These are phyloP conservation scores for Agrotis puta DNA, from an alignment of 2,888 invertebrate species.

Conservation along the genomic window DNA sequence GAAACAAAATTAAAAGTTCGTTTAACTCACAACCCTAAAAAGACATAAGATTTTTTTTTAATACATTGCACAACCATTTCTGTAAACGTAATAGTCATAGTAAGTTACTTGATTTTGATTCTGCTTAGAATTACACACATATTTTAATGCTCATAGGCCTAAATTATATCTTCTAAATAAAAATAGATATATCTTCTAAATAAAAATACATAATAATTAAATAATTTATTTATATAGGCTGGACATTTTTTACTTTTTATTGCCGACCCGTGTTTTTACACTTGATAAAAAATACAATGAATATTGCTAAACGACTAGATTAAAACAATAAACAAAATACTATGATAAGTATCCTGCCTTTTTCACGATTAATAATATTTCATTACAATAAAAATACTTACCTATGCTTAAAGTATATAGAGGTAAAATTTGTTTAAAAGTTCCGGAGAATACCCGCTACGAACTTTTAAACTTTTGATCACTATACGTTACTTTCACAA, in stretches of 20 bases:
- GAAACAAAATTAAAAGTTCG: neutral
- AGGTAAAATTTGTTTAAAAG: too few species aligned
- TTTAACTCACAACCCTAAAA: slow-evolving; percentile 10
- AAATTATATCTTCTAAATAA: too few species aligned
- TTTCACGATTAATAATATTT: neutral
- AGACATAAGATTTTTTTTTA: neutral
- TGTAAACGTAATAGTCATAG: neutral
- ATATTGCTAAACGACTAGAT: slow-evolving; percentile 1
- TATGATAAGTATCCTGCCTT: neutral
- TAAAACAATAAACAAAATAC: neutral
- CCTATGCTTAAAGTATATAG: too few species aligned
- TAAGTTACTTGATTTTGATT: neutral
- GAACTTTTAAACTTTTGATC: too few species aligned
- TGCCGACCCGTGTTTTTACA: neutral
- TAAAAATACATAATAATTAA: too few species aligned
- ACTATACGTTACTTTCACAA: too few species aligned
- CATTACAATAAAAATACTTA: too few species aligned
- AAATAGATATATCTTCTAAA: too few species aligned
- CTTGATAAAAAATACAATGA: neutral
- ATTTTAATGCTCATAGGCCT: neutral
- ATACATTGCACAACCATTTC: neutral
- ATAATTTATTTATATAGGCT: too few species aligned
- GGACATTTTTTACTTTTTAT: too few species aligned
- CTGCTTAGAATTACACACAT: too few species aligned
- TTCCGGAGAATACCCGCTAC: too few species aligned